Percentiles rank a stretch among this genome's conserved stretches.
These are phyloP conservation scores for Styela clava DNA, from an alignment of 23 tunicate genomes.

Conservation along the genomic window DNA sequence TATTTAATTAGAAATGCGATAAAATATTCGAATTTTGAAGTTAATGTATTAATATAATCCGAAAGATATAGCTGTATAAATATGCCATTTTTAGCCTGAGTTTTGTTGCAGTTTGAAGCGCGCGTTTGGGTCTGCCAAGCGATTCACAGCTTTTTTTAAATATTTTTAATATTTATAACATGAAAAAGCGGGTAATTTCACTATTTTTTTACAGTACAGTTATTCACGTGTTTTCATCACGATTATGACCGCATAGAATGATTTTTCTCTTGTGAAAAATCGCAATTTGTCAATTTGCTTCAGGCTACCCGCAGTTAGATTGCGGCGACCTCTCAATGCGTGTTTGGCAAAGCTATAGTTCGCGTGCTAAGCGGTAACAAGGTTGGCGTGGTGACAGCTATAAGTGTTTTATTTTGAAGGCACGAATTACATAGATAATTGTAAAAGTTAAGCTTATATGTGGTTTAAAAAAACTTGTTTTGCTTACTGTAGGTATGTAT, in stretches of 20 bases:
- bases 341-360: neutral
- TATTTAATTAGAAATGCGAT: neutral
- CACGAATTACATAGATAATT: too few species aligned
- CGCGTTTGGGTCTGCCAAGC: neutral
- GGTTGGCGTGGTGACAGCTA: too few species aligned
- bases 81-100: too few species aligned
- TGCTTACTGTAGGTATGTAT: too few species aligned
- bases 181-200: neutral
- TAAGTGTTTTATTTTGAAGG: too few species aligned
- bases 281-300: neutral
- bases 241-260: neutral
- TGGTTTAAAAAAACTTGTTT: too few species aligned
- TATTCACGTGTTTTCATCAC: neutral
- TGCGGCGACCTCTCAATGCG: neutral
- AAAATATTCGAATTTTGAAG: neutral
- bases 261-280: neutral
- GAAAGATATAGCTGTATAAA: too few species aligned
- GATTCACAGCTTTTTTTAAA: neutral
- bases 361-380: neutral
- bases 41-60: neutral
- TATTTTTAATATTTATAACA: neutral
- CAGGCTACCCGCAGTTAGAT: neutral
- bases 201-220: neutral
- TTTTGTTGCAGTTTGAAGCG: too few species aligned
- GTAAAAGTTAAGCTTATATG: too few species aligned